Evolutionary conservation across 2,797 vertebrate genomes (phyloP), one percentile per base, ranked within the genome.

Genomic region (Sebastes iracundus): DNA sequence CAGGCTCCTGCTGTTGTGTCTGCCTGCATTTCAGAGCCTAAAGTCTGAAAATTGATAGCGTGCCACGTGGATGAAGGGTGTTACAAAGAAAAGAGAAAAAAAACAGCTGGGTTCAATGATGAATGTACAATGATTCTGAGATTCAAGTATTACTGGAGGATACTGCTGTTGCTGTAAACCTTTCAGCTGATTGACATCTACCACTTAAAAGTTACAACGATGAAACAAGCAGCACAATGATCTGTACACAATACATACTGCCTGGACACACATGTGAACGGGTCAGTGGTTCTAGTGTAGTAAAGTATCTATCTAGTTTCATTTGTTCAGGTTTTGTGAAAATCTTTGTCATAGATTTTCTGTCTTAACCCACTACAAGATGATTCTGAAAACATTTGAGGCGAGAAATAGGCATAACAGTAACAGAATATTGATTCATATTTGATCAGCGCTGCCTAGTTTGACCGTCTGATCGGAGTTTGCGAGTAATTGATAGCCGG

Each of bases 1-100:
- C 71, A 23, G 86, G 14, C 81, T 77, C 66, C 67, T 62, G 22
- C 59, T 80, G 79, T 73, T 81, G 53, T 73, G 77, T 84, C 88
- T 85, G 84, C 35, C 78, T 86, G 71, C 52, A 58, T 78, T 77
- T 88, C 55, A 63, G n/a, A 5, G 67, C 63, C 71, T 79, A 14
- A 4, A 70, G 69, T 64, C 82, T 82, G 81, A 77, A 83, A 84
- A 84, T 2, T 55, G 75, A 84, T 67, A 63, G 58, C 9, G 18
- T 72, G 56, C 69, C 71, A 70, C 12, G 23, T 64, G 66, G 68
- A 81, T 73, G 20, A 81, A 42, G 22, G 55, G 12, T 23, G 62
- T 42, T 71, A 55, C 13, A 71, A 75, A 81, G 20, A n/a, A 35
- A 9, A 20, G 16, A 18, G 16, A 7, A 14, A 10, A 23, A 20